These are phyloP conservation scores for Brachyptera risi DNA, from an alignment of 2,888 invertebrate genomes.

Conservation along the genomic window DNA sequence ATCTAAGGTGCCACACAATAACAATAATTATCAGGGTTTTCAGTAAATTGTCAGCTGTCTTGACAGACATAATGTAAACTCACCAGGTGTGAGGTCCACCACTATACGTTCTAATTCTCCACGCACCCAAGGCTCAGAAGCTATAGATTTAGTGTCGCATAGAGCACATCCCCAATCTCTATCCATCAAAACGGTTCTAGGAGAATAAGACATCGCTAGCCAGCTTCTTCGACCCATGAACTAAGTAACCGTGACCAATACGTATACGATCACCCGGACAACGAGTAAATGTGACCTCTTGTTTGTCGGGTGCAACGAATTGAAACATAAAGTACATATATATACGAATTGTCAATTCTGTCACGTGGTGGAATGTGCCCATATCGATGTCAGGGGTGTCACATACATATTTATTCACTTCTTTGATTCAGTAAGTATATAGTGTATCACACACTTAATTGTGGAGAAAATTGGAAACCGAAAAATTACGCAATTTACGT, in stretches of 20 bases:
- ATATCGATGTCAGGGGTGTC: background rate
- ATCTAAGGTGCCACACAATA: too few species aligned
- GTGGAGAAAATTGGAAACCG: too few species aligned
- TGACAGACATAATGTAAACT: slow-evolving; percentile 3
- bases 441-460: too few species aligned
- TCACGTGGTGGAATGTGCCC: background rate
- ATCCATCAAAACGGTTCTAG: too few species aligned
- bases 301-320: background rate
- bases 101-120: slow-evolving; percentile 14
- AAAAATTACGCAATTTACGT: too few species aligned
- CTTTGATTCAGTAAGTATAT: too few species aligned
- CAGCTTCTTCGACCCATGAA: background rate
- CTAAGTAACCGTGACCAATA: background rate
- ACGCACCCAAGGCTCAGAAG: slow-evolving; percentile 9
- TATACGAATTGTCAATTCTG: background rate
- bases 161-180: background rate
- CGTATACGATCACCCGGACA: background rate
- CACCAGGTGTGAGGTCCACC: slow-evolving; percentile 25
- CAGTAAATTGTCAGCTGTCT: slow-evolving; percentile 20
- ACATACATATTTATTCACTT: too few species aligned
- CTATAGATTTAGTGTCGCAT: too few species aligned
- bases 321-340: background rate
- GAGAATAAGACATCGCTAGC: background rate
- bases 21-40: slow-evolving; percentile 6
- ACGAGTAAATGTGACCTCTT: background rate